Percentiles rank a stretch among this genome's conserved stretches.
Conservation (phyloP, 2,113 vertebrate species). For the Lipophrys pholis region DNA sequence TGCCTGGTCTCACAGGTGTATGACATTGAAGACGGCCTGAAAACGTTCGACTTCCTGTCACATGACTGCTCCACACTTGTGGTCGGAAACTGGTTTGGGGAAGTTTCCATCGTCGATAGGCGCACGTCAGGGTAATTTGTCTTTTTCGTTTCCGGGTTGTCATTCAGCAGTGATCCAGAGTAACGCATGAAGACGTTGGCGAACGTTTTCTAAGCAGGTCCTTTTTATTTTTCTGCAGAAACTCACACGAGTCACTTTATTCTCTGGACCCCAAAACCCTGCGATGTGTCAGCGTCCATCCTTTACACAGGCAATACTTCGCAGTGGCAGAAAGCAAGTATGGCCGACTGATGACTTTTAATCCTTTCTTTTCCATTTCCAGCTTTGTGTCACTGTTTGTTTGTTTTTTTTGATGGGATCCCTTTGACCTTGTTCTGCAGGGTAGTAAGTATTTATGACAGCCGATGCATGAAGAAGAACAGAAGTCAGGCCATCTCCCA, state of each 20-base stretch:
- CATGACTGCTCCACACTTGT: conserved; percentile 81
- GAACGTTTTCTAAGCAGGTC: background rate
- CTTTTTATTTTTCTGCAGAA: conserved; percentile 52
- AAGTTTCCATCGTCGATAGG: conserved; percentile 85
- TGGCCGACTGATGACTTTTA: background rate
- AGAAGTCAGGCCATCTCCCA: conserved; percentile 76
- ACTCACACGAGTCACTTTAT: conserved; percentile 76
- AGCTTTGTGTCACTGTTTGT: background rate
- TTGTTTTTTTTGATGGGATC: background rate
- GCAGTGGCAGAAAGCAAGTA: conserved; percentile 85
- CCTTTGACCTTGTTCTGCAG: conserved; percentile 72
- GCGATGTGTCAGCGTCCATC: conserved; percentile 88
- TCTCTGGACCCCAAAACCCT: conserved; percentile 72
- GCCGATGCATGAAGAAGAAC: conserved; percentile 78
- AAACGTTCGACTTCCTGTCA: conserved; percentile 89
- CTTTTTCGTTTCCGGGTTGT: too few relatives aligned
- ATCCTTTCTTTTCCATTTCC: background rate
- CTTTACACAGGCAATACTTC: conserved; percentile 87
- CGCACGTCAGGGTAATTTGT: conserved; percentile 80
- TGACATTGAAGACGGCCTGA: conserved; percentile 75
- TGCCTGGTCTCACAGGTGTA: conserved; percentile 79
- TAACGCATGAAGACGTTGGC: background rate
- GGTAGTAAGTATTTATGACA: conserved; percentile 85
- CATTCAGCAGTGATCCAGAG: background rate
- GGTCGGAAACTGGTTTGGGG: conserved; percentile 81